A percentile compares a stretch with the other conserved stretches of the same genome.
These are phyloP conservation scores for Microctonus hyperodae DNA, from an alignment of 2,888 invertebrate species.

Conservation along the genomic window DNA sequence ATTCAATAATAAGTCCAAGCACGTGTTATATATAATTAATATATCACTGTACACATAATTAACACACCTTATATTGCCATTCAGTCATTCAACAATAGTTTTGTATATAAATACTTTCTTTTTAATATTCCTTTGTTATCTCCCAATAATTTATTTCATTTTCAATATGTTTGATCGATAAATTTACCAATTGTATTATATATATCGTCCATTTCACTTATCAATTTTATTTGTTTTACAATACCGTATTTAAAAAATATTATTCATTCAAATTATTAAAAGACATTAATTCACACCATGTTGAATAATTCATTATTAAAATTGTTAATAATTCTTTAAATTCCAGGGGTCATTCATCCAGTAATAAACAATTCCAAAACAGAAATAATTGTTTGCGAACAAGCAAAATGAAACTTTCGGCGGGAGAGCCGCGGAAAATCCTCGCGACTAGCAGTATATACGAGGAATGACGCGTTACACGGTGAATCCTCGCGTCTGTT, in stretches of 20 bases:
- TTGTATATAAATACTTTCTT: background rate
- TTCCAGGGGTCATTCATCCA: too few species aligned
- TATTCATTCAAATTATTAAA: too few species aligned
- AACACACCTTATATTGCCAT: background rate
- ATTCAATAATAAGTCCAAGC: background rate
- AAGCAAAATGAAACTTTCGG: background rate
- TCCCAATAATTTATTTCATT: background rate
- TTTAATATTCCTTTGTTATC: background rate
- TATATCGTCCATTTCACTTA: background rate
- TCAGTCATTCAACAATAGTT: background rate
- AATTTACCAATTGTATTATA: background rate
- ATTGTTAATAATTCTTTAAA: too few species aligned
- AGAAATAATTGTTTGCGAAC: too few species aligned
- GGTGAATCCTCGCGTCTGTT: slow-evolving; percentile 18
- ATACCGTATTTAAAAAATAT: too few species aligned
- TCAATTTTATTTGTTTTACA: background rate
- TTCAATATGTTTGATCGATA: slow-evolving; percentile 9
- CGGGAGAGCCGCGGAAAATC: slow-evolving; percentile 19
- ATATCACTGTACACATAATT: background rate
- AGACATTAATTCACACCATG: too few species aligned
- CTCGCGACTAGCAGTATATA: slow-evolving; percentile 12
- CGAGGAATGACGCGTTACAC: slow-evolving; percentile 18
- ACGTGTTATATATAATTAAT: background rate
- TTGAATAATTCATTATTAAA: too few species aligned
- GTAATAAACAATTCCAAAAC: too few species aligned